These are phyloP conservation scores for Notarius lentiginosus DNA, from an alignment of 2,113 vertebrate genomes.

Conservation along the genomic window DNA sequence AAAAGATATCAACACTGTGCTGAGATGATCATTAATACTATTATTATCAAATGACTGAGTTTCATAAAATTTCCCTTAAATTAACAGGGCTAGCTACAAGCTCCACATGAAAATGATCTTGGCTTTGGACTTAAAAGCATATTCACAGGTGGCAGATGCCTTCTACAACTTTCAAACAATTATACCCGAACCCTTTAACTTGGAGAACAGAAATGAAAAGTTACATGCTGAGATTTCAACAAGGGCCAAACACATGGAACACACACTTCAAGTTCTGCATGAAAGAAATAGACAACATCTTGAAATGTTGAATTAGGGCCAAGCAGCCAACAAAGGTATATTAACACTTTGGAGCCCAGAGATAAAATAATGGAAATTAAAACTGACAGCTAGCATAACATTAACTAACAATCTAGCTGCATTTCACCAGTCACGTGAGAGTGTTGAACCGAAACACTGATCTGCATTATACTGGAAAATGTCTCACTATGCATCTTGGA, in stretches of 20 bases:
- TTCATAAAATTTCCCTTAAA: background rate
- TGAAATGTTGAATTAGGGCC: background rate
- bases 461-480: background rate
- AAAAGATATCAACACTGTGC: background rate
- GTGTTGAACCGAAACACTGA: background rate
- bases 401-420: background rate
- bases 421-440: background rate
- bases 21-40: background rate
- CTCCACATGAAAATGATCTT: background rate
- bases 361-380: conserved; percentile 3
- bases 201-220: background rate
- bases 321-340: background rate
- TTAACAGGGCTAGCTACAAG: background rate
- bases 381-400: background rate
- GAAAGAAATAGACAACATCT: background rate
- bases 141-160: background rate
- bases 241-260: conserved; percentile 2
- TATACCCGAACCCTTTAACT: background rate
- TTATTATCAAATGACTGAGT: background rate
- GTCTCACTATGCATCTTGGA: background rate
- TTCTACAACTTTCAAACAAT: background rate
- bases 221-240: conserved; percentile 3
- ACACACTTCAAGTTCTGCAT: background rate
- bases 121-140: background rate
- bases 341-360: background rate